These are phyloP conservation scores for Henricia sp. DNA, from an alignment of 53 echinoderm and acorn worm species.

Conservation along the genomic window DNA sequence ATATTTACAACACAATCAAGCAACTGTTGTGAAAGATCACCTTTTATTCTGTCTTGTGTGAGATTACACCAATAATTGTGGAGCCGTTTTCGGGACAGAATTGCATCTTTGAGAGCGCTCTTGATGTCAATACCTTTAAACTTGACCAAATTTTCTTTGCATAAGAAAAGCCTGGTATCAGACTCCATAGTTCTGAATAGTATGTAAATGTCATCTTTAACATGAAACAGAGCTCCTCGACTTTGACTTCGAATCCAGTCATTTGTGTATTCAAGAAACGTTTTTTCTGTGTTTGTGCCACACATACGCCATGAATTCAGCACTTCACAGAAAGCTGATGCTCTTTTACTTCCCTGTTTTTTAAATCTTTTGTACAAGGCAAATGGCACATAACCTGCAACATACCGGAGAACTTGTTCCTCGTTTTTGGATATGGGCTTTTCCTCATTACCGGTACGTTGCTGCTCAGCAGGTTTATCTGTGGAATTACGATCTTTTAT, in stretches of 20 bases:
- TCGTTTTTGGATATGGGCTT: too few species aligned
- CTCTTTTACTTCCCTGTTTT: too few species aligned
- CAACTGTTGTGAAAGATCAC: not conserved
- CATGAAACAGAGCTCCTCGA: slow-evolving; percentile 32
- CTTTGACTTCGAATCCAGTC: slow-evolving; percentile 5
- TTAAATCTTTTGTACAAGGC: too few species aligned
- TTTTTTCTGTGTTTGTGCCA: too few species aligned
- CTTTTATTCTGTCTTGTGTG: not conserved
- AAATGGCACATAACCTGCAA: too few species aligned
- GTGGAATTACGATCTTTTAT: too few species aligned
- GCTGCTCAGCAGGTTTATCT: too few species aligned
- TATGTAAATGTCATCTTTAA: slow-evolving; percentile 16
- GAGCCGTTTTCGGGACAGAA: not conserved
- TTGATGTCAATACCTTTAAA: not conserved
- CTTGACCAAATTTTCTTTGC: not conserved
- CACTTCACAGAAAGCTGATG: too few species aligned
- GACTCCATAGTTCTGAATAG: slow-evolving; percentile 26
- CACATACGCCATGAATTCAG: too few species aligned
- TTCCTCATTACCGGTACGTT: too few species aligned
- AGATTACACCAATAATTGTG: slow-evolving; percentile 3
- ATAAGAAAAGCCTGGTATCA: not conserved
- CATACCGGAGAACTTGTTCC: too few species aligned
- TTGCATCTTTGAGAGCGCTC: not conserved
- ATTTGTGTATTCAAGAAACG: slow-evolving; percentile 12
- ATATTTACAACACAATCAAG: slow-evolving; percentile 8